Evolutionary conservation across 2,888 invertebrate genomes (phyloP), one percentile per base, ranked within the genome.

Genomic region (Andricus quercusramuli): DNA sequence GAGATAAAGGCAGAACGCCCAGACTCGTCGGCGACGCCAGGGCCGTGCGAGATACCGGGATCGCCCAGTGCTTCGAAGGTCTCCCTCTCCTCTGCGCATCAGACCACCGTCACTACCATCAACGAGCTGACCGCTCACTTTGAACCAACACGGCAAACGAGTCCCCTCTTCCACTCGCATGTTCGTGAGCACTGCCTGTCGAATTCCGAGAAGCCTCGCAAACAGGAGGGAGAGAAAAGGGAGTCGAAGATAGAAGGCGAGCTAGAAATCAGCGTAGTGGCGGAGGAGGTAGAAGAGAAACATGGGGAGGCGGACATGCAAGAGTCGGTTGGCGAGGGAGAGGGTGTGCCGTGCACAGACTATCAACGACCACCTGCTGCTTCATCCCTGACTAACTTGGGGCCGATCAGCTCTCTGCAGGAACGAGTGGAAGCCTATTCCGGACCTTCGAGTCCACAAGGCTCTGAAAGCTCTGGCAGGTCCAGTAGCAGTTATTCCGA

Each of bases 11-110:
- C 86, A 83, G 90, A 90, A 84, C 90, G 91, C 84, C 91, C 91
- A 86, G 90, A 90, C 90, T 88, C 88, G 79, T 85, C 85, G 91
- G 89, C 89, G 88, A 87, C 89, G 85, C 87, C 84, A 94, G 94
- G 85, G 93, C 87, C 88, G 88, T 89, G 86, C 89, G 90, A 89
- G 80, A 79, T 87, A 56, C 81, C 85, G 22, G 81, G 83, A 78
- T 88, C 89, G 29, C 90, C 87, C 81, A 84, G 83, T 77, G 79
- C 84, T 81, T 66, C 80, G 79, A 80, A 81, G 82, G 56, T 80
- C 85, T 84, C 86, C 51, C 84, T 83, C 83, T 85, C 86, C 78
- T 84, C 86, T n/a, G 83, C 83, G 77, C 85, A 74, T 78, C 85
- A 80, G 84, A 85, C 83, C 79, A 51, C 83, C 76, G 83, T 82